These are phyloP conservation scores for Nephrotoma appendiculata DNA, from an alignment of 2,888 invertebrate genomes.

Conservation along the genomic window DNA sequence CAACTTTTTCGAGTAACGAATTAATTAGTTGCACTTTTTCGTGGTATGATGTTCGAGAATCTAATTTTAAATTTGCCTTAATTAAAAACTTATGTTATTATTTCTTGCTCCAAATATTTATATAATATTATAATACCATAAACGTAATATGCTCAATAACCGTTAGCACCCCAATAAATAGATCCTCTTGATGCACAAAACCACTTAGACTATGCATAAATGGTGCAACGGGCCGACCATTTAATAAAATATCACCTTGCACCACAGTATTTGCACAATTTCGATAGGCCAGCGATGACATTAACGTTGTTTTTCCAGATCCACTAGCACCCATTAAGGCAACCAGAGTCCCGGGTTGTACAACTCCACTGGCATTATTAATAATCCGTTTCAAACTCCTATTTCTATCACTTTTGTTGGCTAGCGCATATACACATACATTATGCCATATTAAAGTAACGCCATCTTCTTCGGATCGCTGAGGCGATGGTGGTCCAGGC, in stretches of 20 bases:
- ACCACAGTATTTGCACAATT: slow-evolving; percentile 51
- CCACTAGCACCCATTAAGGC: slow-evolving; percentile 74
- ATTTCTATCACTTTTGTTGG: slow-evolving; percentile 30
- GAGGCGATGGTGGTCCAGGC: slow-evolving; percentile 14
- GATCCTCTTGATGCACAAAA: slow-evolving; percentile 84
- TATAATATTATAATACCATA: slow-evolving; percentile 40
- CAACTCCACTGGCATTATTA: slow-evolving; percentile 69
- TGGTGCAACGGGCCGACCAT: slow-evolving; percentile 53
- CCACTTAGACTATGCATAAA: slow-evolving; percentile 73
- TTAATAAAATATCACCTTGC: slow-evolving; percentile 69
- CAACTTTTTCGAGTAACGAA: slow-evolving; percentile 54
- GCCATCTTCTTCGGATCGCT: slow-evolving; percentile 41
- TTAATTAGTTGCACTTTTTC: slow-evolving; percentile 53
- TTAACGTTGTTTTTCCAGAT: slow-evolving; percentile 78
- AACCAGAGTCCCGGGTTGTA: slow-evolving; percentile 65
- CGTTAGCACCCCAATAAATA: slow-evolving; percentile 73
- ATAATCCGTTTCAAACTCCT: slow-evolving; percentile 53
- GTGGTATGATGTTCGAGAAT: slow-evolving; percentile 43
- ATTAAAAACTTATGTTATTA: slow-evolving; percentile 7
- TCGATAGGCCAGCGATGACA: slow-evolving; percentile 69
- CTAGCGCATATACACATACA: slow-evolving; percentile 51
- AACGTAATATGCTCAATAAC: slow-evolving; percentile 77
- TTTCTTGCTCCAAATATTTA: not conserved
- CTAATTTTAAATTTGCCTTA: slow-evolving; percentile 68
- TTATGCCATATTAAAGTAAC: slow-evolving; percentile 69